Base-by-base conservation (phyloP, 2,888 invertebrate genomes). In the Napeogenes inachia region DNA sequence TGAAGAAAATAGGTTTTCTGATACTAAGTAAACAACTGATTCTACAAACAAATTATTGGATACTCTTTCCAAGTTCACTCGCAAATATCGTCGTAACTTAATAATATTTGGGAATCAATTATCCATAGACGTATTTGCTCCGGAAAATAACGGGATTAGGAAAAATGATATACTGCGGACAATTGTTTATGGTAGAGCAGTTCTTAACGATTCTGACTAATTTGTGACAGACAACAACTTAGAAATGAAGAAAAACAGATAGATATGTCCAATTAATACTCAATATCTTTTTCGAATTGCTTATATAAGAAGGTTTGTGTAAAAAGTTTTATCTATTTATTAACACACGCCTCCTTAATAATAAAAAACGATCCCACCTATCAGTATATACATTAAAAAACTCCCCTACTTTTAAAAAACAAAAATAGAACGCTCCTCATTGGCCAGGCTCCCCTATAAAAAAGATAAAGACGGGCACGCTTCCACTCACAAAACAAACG, bases 91-190 rank as follows among this genome's bases (percentile, higher is more conserved):
- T 46, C 71, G 85, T 85, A 86, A 86, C 84, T 83, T 81, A 84
- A 87, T 87, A 85, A 87, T 87, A 85, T 87, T 87, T 83, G 83
- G 84, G 81, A 81, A 87, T 81, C 85, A 85, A 85, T 87, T 87
- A 86, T 82, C 84, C 76, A 75, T 80, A 78, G 82, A 79, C 78
- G 75, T 82, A 80, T 82, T 84, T 80, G 79, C 75, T 73, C 69
- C 75, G 76, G 79, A 81, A 81, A 80, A 81, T 79, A 80, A 77
- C 75, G 74, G 78, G 80, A 84, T 83, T 83, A 82, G 74, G 74
- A 73, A 10, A 63, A 61, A 79, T 78, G 77, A 78, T 80, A 78
- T 75, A 75, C 73, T 69, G 66, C 68, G 64, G 63, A 64, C 63
- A 68, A 68, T 72, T 73, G 69, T 62, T 47, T 60, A 60, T 60